Evolutionary conservation across 2,888 invertebrate genomes (phyloP).

Genomic region (Agonopterix alstromeriana): DNA sequence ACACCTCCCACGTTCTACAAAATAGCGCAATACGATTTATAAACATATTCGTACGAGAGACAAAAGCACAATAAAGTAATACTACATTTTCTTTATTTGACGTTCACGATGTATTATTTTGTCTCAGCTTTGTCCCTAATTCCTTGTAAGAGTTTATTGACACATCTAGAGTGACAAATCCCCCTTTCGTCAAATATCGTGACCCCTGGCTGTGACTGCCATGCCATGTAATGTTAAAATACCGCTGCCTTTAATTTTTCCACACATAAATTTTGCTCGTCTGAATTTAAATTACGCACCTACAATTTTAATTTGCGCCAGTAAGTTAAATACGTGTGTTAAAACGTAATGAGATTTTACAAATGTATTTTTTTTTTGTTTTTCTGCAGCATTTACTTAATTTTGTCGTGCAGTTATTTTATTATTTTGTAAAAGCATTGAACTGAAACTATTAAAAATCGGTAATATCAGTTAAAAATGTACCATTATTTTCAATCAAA

Average conservation of each 20-base stretch:
- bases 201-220: conserved; percentile 15
- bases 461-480: too few relatives aligned
- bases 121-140: not conserved
- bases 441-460: too few relatives aligned
- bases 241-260: conserved; percentile 45
- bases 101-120: not conserved
- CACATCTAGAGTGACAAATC: conserved; percentile 33
- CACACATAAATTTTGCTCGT: conserved; percentile 34
- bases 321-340: conserved; percentile 8
- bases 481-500: too few relatives aligned
- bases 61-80: too few relatives aligned
- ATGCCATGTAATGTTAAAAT: conserved; percentile 53
- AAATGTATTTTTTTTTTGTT: too few relatives aligned
- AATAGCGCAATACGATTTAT: too few relatives aligned
- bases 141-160: conserved; percentile 29
- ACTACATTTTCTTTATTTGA: not conserved
- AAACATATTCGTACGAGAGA: too few relatives aligned
- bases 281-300: conserved; percentile 32
- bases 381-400: too few relatives aligned
- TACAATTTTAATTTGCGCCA: conserved; percentile 36
- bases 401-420: too few relatives aligned
- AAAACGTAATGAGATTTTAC: not conserved
- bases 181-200: conserved; percentile 40
- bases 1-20: too few relatives aligned
- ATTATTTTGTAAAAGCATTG: too few relatives aligned